These are phyloP conservation scores for Halocynthia roretzi DNA, from an alignment of 23 tunicate genomes.

Conservation along the genomic window DNA sequence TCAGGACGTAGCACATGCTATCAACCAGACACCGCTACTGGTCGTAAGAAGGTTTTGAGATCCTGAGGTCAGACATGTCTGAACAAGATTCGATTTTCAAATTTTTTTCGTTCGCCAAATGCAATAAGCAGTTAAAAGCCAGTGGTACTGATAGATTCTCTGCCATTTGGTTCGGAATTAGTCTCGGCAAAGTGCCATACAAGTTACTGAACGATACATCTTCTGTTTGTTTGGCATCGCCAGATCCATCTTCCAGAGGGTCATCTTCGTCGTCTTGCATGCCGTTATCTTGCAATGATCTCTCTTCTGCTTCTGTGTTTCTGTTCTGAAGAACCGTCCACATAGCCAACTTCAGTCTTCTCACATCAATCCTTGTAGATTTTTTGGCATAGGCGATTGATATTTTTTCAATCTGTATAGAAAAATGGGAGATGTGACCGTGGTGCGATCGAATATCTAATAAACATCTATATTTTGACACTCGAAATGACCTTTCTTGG, in stretches of 20 bases:
- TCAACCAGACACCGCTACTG: not conserved
- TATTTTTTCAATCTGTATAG: conserved; percentile 57
- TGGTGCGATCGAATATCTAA: not conserved
- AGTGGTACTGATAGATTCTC: conserved; percentile 67
- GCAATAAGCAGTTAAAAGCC: conserved; percentile 75
- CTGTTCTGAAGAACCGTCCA: conserved; percentile 32
- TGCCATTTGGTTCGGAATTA: conserved; percentile 34
- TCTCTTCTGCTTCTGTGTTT: not conserved
- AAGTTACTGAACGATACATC: conserved; percentile 19
- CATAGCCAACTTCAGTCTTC: conserved; percentile 59
- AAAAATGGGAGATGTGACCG: not conserved
- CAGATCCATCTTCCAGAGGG: not conserved
- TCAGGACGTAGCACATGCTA: not conserved
- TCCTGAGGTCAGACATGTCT: conserved; percentile 32
- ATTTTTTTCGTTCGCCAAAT: conserved; percentile 73
- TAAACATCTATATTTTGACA: not conserved
- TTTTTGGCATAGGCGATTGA: conserved; percentile 56
- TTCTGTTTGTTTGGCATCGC: not conserved
- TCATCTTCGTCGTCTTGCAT: not conserved
- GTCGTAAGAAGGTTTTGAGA: conserved; percentile 10
- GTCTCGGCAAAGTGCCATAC: conserved; percentile 28
- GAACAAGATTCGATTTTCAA: conserved; percentile 40
- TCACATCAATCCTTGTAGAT: conserved; percentile 71
- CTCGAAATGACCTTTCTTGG: conserved; percentile 48
- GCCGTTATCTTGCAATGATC: not conserved